Conservation (phyloP, 1,140 invertebrate genomes). For the Heliconius nattereri region DNA sequence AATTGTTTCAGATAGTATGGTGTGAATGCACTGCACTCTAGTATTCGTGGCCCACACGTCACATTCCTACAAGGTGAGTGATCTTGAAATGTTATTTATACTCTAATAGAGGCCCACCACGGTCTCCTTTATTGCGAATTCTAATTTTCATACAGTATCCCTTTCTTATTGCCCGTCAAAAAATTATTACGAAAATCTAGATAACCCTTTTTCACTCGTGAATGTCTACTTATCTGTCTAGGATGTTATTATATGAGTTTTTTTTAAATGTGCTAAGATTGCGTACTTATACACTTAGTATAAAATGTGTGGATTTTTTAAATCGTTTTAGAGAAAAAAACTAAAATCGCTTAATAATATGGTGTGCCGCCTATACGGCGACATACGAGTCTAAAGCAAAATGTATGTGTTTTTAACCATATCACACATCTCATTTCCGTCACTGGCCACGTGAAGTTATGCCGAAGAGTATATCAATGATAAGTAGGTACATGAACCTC, state of each 20-base stretch:
- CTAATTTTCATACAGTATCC: not conserved
- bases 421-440: not conserved
- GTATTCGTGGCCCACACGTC: conserved; percentile 42
- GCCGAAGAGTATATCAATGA: not conserved
- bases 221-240: no score
- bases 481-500: not conserved
- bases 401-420: not conserved
- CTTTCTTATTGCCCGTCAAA: not conserved
- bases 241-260: no score
- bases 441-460: not conserved
- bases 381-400: no score
- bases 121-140: not conserved
- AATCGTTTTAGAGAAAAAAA: no score
- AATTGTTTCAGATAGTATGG: conserved; percentile 66
- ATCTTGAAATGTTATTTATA: conserved; percentile 15
- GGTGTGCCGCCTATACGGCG: no score
- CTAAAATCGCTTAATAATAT: no score
- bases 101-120: not conserved
- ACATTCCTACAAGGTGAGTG: conserved; percentile 12
- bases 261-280: no score
- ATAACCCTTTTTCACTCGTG: no score
- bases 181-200: not conserved
- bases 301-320: no score
- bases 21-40: conserved; percentile 52
- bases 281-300: no score